Conservation (phyloP, 2,888 invertebrate genomes). For the Mycalesis mineus region DNA sequence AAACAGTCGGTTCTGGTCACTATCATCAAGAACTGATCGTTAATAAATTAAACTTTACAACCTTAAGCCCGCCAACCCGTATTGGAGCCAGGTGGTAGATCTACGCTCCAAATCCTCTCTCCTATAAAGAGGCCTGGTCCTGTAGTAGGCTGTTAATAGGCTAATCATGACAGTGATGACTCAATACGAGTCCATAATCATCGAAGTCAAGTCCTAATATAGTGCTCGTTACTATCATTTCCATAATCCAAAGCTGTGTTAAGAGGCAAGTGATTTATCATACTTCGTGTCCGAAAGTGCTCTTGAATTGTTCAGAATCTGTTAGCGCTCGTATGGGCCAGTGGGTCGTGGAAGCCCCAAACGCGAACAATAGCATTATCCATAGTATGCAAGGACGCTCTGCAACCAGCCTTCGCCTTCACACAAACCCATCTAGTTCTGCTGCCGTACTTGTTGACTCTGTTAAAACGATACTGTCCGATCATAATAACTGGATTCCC, state of each 20-base stretch:
- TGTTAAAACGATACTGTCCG: conserved; percentile 69
- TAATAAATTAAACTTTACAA: no score
- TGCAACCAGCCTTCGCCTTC: conserved; percentile 69
- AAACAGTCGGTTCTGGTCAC: no score
- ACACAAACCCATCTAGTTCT: conserved; percentile 71
- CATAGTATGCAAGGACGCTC: conserved; percentile 68
- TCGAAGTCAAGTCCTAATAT: no score
- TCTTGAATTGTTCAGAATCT: conserved; percentile 44
- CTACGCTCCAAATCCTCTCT: no score
- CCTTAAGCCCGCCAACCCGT: no score
- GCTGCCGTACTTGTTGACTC: conserved; percentile 68
- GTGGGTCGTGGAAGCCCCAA: conserved; percentile 69
- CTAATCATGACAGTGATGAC: no score
- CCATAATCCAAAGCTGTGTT: not conserved
- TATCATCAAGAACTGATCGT: no score
- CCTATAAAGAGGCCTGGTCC: no score
- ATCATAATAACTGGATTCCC: conserved; percentile 74
- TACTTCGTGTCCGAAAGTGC: not conserved
- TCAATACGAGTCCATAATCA: no score
- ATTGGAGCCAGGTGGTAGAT: no score
- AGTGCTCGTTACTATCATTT: not conserved
- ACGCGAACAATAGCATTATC: conserved; percentile 71
- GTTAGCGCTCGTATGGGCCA: conserved; percentile 68
- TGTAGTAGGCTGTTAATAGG: no score
- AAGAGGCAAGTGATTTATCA: not conserved